phyloP scores from a whole-genome alignment of 2,113 vertebrate species.

The Melanerpes aurifrons region DNA sequence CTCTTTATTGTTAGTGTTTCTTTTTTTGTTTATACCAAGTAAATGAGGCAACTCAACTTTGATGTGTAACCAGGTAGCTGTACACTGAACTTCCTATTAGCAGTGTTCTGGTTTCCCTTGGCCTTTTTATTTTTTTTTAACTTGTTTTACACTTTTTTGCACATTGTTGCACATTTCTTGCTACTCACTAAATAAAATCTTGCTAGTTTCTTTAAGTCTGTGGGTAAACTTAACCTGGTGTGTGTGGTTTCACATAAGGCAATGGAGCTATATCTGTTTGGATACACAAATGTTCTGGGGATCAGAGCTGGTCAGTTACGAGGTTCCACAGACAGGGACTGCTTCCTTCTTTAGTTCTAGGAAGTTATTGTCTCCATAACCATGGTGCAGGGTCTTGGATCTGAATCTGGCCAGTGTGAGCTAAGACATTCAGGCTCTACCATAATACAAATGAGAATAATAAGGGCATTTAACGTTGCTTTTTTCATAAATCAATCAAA shows the following conservation, averaged over 20 bases:
- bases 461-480: slow-evolving; percentile 55
- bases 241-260: background rate
- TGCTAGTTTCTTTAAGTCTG: background rate
- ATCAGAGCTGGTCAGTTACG: background rate
- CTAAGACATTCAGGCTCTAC: background rate
- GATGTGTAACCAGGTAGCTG: background rate
- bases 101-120: background rate
- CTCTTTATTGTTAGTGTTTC: slow-evolving; percentile 37
- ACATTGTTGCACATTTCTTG: slow-evolving; percentile 14
- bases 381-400: background rate
- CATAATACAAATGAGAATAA: slow-evolving; percentile 18
- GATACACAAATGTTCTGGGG: background rate
- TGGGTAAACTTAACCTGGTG: background rate
- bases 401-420: background rate
- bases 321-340: background rate
- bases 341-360: background rate
- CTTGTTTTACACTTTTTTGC: background rate
- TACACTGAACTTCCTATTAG: background rate
- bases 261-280: background rate
- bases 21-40: background rate
- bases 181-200: background rate
- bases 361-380: background rate
- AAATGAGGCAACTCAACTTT: background rate
- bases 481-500: slow-evolving; percentile 62
- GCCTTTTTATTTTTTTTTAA: accelerated